Evolutionary conservation across 2,888 invertebrate genomes (phyloP), one percentile per base, ranked within the genome.

Genomic region (Temnothorax rugatulus): DNA sequence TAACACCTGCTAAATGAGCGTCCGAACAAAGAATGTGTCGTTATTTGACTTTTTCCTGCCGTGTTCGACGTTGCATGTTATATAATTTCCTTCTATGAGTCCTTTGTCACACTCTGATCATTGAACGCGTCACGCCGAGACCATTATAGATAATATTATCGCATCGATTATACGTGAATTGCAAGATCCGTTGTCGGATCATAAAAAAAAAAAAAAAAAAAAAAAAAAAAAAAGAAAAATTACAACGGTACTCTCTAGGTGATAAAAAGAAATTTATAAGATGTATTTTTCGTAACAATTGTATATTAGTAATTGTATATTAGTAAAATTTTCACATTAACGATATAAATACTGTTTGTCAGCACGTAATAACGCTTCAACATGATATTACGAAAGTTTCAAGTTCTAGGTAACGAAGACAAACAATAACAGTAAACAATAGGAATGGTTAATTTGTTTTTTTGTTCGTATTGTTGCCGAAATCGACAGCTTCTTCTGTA

Each of bases 401-500:
- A 11, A 41, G 13, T 47, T 79, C 18, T 79, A 77, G 18, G 7
- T 57, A 54, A 44, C 29, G 34, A 68, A 57, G 68, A 57, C 44
- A 44, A 41, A 34, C 59, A 29, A 69, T 57, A 47, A 69, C 29
- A 77, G 47, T 47, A 44, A 57, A 57, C 4, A 68, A 79, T 9
- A 15, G 4, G 8, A 79, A 79, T 69, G 29, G 25, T 83, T 82
- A 90, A n/a, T 90, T 73, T 11, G 25, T 75, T 21, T 90, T 90
- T 81, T 89, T 90, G 38, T 47, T 73, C 13, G 61, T 52, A 13
- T n/a, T 68, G 18, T n/a, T 68, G 18, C 34, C 50, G 25, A 75
- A 68, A 25, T 79, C 64, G n/a, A 86, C 44, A n/a, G 85, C 34
- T 57, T 94, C 92, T 87, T 96, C 96, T 69, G 95, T 95, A 94